These are phyloP conservation scores for Pharmacophagus antenor DNA, from an alignment of 2,888 invertebrate species.

Conservation along the genomic window DNA sequence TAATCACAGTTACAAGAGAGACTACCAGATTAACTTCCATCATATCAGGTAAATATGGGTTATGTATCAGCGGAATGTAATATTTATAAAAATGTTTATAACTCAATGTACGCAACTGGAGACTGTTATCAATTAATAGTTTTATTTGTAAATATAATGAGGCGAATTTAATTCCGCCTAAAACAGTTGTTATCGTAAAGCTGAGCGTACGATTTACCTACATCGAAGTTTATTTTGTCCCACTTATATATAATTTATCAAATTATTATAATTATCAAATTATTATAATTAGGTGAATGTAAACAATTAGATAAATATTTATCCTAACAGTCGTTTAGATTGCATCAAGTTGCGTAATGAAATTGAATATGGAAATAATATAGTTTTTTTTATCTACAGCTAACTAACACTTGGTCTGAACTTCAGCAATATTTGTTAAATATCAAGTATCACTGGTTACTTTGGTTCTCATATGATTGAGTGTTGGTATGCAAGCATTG, in stretches of 20 bases:
- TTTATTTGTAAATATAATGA: neutral
- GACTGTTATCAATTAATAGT: neutral
- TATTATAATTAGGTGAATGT: slow-evolving; percentile 35
- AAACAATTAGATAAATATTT: slow-evolving; percentile 9
- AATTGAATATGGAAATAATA: neutral
- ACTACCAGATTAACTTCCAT: too few species aligned
- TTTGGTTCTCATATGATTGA: too few species aligned
- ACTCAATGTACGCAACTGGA: neutral
- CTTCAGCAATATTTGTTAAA: too few species aligned
- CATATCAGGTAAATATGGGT: too few species aligned
- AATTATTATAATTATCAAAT: slow-evolving; percentile 33
- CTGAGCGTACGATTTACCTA: slow-evolving; percentile 67
- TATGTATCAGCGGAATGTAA: too few species aligned
- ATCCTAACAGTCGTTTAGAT: neutral
- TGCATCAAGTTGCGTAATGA: neutral
- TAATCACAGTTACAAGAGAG: too few species aligned
- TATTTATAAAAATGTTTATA: neutral
- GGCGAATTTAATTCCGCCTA: slow-evolving; percentile 35
- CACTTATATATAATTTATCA: slow-evolving; percentile 43
- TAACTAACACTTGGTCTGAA: too few species aligned
- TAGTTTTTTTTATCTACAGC: neutral
- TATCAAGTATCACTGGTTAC: too few species aligned
- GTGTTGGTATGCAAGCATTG: too few species aligned
- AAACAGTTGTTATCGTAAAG: slow-evolving; percentile 68
- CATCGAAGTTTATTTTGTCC: slow-evolving; percentile 63